Evolutionary conservation across 2,797 vertebrate genomes (phyloP), one percentile per base, ranked within the genome.

Genomic region (Crossoptilon crossoptilon): DNA sequence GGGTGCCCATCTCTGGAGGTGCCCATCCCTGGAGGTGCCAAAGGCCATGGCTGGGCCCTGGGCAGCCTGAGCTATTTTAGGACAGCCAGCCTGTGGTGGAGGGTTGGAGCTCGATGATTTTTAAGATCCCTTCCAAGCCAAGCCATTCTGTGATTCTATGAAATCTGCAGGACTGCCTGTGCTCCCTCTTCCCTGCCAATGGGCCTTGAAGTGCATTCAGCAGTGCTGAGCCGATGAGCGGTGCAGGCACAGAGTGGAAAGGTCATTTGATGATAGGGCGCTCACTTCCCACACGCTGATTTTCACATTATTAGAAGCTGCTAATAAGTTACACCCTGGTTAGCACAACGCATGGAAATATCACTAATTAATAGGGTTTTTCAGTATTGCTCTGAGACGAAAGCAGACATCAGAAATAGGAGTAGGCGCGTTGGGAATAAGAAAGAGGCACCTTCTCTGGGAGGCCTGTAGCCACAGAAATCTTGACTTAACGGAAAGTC

Each of bases 301-400:
- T 91, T 76, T 63, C 79, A 53, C 90, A 79, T 41, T 35, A 69
- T 41, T 93, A 88, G 88, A 87, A 94, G 88, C 93, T 78, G 91
- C 39, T 93, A 69, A 72, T 73, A 48, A 84, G n/a, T 93, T 82
- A 56, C 59, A 90, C 35, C 53, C 75, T n/a, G 76, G 60, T 46
- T 84, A 88, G 46, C 90, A 67, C 31, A 12, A 26, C 12, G n/a
- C 71, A 67, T 12, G 4, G 3, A 33, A 53, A 66, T 41, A 49
- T 68, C 82, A 51, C 87, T 53, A 67, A 89, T 87, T 90, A 95
- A 83, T 73, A 67, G 35, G 13, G 59, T 24, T 33, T 96, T 87
- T 95, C 93, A 69, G 69, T 92, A 88, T 16, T 81, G 43, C 14
- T 88, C 71, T 89, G 75, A 94, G 86, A 66, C 53, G 62, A 84